Evolutionary conservation across 2,888 invertebrate genomes (phyloP).

Genomic region (Caenorhabditis imperialis): DNA sequence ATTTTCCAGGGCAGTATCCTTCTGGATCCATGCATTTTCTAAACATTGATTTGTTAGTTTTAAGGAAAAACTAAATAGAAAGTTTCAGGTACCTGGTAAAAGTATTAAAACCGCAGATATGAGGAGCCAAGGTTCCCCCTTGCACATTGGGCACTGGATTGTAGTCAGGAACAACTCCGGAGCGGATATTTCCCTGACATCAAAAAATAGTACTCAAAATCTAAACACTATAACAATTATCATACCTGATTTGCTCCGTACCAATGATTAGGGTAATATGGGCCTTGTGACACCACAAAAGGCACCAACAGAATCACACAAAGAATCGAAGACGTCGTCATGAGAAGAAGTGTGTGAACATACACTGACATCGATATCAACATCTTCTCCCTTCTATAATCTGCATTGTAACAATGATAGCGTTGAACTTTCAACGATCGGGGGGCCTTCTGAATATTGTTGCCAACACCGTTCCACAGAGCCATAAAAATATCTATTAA

Average conservation of each 20-base stretch:
- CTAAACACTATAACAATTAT: too few species aligned
- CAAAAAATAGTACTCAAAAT: background rate
- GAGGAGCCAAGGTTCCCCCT: slow-evolving; percentile 63
- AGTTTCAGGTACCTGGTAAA: slow-evolving; percentile 67
- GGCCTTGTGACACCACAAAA: slow-evolving; percentile 48
- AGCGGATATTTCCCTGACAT: slow-evolving; percentile 59
- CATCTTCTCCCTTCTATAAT: slow-evolving; percentile 1
- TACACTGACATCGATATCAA: slow-evolving; percentile 17
- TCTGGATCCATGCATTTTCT: slow-evolving; percentile 71
- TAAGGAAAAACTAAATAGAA: background rate
- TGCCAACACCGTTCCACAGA: slow-evolving; percentile 40
- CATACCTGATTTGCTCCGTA: slow-evolving; percentile 70
- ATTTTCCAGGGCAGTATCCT: slow-evolving; percentile 66
- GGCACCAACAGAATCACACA: slow-evolving; percentile 15
- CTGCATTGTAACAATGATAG: slow-evolving; percentile 9
- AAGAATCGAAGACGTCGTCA: slow-evolving; percentile 3
- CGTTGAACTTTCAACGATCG: slow-evolving; percentile 29
- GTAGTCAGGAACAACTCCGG: slow-evolving; percentile 61
- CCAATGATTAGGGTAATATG: slow-evolving; percentile 67
- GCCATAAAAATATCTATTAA: slow-evolving; percentile 40
- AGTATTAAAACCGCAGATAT: slow-evolving; percentile 72
- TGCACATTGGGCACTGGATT: slow-evolving; percentile 53
- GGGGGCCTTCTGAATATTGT: slow-evolving; percentile 3
- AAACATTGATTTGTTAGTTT: slow-evolving; percentile 3
- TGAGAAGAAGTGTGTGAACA: slow-evolving; percentile 6